Evolutionary conservation across 2,888 invertebrate species (phyloP).

Genomic region (Temnothorax unifasciatus): DNA sequence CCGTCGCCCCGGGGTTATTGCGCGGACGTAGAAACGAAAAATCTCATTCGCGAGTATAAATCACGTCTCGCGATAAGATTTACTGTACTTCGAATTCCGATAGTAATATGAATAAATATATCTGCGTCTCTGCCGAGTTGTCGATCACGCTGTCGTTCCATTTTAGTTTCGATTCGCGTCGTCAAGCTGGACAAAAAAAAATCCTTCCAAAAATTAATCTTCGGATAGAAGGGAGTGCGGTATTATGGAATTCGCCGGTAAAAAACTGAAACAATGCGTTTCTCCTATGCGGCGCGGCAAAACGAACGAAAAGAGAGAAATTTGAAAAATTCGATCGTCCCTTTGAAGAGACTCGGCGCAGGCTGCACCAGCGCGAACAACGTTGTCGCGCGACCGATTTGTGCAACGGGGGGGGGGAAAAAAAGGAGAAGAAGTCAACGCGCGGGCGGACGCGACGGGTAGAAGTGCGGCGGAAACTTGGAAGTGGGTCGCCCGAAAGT

Average conservation of each 20-base stretch:
- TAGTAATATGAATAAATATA: conserved; percentile 1
- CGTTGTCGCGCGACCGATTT: conserved; percentile 26
- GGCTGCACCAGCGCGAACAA: background rate
- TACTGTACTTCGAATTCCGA: conserved; percentile 13
- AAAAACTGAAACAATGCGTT: conserved; percentile 5
- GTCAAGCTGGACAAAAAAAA: background rate
- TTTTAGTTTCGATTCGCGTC: background rate
- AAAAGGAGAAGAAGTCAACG: conserved; percentile 6
- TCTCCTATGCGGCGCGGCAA: background rate
- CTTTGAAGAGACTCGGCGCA: conserved; percentile 4
- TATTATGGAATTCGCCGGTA: background rate
- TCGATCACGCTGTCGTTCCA: conserved; percentile 3
- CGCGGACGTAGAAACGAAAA: background rate
- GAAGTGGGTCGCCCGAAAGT: conserved; percentile 31
- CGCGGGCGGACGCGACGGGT: conserved; percentile 29
- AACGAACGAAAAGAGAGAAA: background rate
- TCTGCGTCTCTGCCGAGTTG: background rate
- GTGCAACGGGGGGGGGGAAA: background rate
- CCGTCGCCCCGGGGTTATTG: background rate
- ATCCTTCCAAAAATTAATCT: background rate
- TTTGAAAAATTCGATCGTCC: conserved; percentile 1
- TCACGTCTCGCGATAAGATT: conserved; percentile 27
- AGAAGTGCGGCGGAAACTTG: conserved; percentile 38
- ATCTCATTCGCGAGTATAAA: conserved; percentile 24
- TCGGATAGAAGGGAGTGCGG: background rate